Conservation (phyloP, 2,888 invertebrate genomes). For the Sesia bembeciformis region DNA sequence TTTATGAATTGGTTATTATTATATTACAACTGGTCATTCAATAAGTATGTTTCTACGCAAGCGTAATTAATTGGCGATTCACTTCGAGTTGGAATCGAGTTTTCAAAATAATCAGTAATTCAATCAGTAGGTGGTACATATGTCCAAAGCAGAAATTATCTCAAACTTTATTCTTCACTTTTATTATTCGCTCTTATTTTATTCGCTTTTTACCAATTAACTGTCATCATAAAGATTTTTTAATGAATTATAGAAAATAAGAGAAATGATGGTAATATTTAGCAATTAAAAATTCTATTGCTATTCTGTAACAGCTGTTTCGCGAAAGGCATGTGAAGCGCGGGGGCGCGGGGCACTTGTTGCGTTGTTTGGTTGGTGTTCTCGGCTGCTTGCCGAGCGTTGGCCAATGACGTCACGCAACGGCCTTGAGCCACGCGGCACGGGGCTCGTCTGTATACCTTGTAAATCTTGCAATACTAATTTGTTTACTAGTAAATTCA, state of each 20-base stretch:
- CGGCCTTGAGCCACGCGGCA: conserved; percentile 29
- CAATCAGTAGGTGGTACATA: too few species aligned
- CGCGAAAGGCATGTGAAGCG: conserved; percentile 37
- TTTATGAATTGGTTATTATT: background rate
- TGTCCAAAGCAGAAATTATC: too few species aligned
- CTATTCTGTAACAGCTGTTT: conserved; percentile 31
- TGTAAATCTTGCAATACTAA: background rate
- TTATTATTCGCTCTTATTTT: too few species aligned
- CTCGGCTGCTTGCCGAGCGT: conserved; percentile 25
- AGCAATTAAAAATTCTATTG: too few species aligned
- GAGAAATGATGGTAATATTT: too few species aligned
- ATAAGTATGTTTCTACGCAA: background rate
- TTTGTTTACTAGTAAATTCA: background rate
- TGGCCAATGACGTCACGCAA: conserved; percentile 38
- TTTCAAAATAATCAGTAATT: too few species aligned
- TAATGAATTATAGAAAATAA: too few species aligned
- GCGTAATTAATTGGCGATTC: too few species aligned
- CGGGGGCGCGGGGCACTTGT: conserved; percentile 50
- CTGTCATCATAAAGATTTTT: too few species aligned
- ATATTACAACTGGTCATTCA: background rate
- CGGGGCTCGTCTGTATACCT: background rate
- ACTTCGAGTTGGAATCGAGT: too few species aligned
- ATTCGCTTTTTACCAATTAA: too few species aligned
- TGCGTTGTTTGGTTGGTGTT: conserved; percentile 66
- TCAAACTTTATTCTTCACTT: too few species aligned